Evolutionary conservation across 53 echinoderm and acorn worm species (phyloP).

Genomic region (Stichopus horrens): DNA sequence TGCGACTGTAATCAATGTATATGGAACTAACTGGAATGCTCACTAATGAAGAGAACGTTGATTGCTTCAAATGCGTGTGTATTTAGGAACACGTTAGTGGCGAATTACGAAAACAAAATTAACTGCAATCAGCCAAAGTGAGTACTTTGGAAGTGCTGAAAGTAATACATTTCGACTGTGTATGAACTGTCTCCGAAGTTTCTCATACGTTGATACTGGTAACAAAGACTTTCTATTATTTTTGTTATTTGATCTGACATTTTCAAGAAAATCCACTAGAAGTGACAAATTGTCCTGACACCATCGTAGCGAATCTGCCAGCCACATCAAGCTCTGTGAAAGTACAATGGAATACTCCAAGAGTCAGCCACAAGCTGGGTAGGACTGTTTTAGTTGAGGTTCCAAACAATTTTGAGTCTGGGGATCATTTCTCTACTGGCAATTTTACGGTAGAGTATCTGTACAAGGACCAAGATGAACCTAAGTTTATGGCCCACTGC

Average conservation of each 20-base stretch:
- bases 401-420: background rate
- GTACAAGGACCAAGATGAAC: background rate
- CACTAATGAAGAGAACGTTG: too few species aligned
- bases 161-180: too few species aligned
- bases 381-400: background rate
- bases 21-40: too few species aligned
- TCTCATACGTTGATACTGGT: too few species aligned
- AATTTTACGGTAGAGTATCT: background rate
- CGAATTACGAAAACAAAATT: too few species aligned
- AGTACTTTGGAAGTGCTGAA: too few species aligned
- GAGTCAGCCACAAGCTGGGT: background rate
- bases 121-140: too few species aligned
- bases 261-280: slow-evolving; percentile 11
- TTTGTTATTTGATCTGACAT: background rate
- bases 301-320: background rate
- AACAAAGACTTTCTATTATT: too few species aligned
- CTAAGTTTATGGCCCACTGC: background rate
- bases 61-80: too few species aligned
- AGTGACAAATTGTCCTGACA: background rate
- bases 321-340: background rate
- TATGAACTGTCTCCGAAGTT: too few species aligned
- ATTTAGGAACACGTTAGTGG: too few species aligned
- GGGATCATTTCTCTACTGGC: slow-evolving; percentile 4
- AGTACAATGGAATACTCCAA: background rate
- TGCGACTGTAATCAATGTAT: too few species aligned